These are phyloP conservation scores for Caiman crocodilus DNA, from an alignment of 2,797 vertebrate genomes.

Conservation along the genomic window DNA sequence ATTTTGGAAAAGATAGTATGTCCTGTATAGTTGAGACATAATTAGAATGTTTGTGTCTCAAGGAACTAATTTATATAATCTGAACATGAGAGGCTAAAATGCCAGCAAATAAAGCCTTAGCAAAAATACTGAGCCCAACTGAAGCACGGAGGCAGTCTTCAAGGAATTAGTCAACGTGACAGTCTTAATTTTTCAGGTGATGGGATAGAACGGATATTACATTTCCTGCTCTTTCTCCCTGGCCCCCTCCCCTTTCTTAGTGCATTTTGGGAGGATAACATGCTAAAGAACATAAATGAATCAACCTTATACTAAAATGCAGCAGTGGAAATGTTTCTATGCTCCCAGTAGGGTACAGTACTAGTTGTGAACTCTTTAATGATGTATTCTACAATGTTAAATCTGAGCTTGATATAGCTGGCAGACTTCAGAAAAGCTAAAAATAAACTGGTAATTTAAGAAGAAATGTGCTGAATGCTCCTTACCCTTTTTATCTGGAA, in stretches of 20 bases:
- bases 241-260: background rate
- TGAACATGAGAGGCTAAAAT: background rate
- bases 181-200: background rate
- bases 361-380: background rate
- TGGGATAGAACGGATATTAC: background rate
- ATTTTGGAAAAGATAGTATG: background rate
- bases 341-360: background rate
- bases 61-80: background rate
- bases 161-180: background rate
- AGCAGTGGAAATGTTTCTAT: background rate
- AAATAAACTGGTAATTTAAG: rapidly evolving
- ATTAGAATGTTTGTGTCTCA: background rate
- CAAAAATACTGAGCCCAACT: background rate
- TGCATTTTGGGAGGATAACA: background rate
- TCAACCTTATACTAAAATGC: background rate
- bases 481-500: background rate
- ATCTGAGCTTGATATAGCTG: background rate
- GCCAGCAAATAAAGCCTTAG: background rate
- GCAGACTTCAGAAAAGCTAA: background rate
- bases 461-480: rapidly evolving
- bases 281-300: background rate
- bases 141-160: rapidly evolving
- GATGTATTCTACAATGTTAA: background rate
- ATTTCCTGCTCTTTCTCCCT: background rate
- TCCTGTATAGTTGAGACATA: background rate